A percentile compares a stretch with the other conserved stretches of the same genome.
These are phyloP conservation scores for Oryzias woworae DNA, from an alignment of 2,113 vertebrate species.

Conservation along the genomic window DNA sequence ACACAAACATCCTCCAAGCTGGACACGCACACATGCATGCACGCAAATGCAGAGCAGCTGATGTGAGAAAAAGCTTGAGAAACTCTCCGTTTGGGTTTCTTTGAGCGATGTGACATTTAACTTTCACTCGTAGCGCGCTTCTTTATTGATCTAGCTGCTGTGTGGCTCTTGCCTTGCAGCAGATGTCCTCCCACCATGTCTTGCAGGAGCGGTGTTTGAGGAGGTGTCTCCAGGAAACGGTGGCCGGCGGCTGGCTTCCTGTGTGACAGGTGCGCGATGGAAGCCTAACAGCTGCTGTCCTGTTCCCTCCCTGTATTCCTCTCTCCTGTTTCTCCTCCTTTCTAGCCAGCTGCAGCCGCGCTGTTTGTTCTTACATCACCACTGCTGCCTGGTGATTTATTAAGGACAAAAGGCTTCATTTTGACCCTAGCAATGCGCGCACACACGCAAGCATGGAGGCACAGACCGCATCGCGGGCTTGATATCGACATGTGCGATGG, in stretches of 20 bases:
- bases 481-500: background rate
- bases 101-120: constrained; percentile 21
- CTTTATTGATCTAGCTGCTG: constrained; percentile 38
- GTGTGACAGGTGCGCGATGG: constrained; percentile 80
- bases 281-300: constrained; percentile 80
- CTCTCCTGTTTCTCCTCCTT: constrained; percentile 56
- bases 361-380: constrained; percentile 77
- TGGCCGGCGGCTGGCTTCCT: constrained; percentile 76
- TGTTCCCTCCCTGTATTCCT: constrained; percentile 51
- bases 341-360: constrained; percentile 74
- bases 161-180: constrained; percentile 26
- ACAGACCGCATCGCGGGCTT: constrained; percentile 38
- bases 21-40: constrained; percentile 16
- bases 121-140: constrained; percentile 9
- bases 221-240: constrained; percentile 82
- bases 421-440: constrained; percentile 63
- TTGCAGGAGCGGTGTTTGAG: constrained; percentile 72
- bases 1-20: constrained; percentile 72
- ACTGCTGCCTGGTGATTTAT: constrained; percentile 74
- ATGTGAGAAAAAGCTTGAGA: constrained; percentile 37
- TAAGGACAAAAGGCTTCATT: constrained; percentile 74
- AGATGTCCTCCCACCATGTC: constrained; percentile 63
- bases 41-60: background rate
- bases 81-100: constrained; percentile 8
- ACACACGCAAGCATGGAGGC: constrained; percentile 19